phyloP scores from a whole-genome alignment of 2,888 invertebrate species.

The Fragum sueziense region DNA sequence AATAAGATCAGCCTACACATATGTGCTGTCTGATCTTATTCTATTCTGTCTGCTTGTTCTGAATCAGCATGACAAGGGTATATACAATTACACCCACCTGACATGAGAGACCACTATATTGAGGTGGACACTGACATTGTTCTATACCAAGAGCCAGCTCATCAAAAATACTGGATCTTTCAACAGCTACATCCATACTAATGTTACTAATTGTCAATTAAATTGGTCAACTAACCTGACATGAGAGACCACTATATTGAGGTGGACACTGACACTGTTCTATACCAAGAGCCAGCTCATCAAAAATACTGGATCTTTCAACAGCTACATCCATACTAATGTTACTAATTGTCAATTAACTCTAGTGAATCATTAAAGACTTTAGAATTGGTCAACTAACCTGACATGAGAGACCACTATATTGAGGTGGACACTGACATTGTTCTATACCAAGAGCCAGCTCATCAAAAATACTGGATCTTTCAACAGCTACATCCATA shows the following conservation, averaged over 20 bases:
- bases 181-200: constrained; percentile 65
- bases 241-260: constrained; percentile 92
- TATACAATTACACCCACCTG: constrained; percentile 88
- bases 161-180: constrained; percentile 37
- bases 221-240: constrained; percentile 90
- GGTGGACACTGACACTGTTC: constrained; percentile 93
- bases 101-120: constrained; percentile 94
- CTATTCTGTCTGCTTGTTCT: no score
- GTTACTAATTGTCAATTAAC: no score
- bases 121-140: constrained; percentile 91
- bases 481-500: constrained; percentile 66
- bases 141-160: constrained; percentile 87
- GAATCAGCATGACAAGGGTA: no score
- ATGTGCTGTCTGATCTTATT: no score
- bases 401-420: constrained; percentile 95
- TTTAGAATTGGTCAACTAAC: no score
- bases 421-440: constrained; percentile 91
- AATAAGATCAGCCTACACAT: no score
- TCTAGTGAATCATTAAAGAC: no score
- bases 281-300: constrained; percentile 85
- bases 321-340: constrained; percentile 67
- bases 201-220: constrained; percentile 58
- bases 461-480: constrained; percentile 31
- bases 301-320: constrained; percentile 41
- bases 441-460: constrained; percentile 88